A percentile compares a stretch with the other conserved stretches of the same genome.
Evolutionary conservation across 2,888 invertebrate species (phyloP).

Genomic region (Rugalucina vietnamica): DNA sequence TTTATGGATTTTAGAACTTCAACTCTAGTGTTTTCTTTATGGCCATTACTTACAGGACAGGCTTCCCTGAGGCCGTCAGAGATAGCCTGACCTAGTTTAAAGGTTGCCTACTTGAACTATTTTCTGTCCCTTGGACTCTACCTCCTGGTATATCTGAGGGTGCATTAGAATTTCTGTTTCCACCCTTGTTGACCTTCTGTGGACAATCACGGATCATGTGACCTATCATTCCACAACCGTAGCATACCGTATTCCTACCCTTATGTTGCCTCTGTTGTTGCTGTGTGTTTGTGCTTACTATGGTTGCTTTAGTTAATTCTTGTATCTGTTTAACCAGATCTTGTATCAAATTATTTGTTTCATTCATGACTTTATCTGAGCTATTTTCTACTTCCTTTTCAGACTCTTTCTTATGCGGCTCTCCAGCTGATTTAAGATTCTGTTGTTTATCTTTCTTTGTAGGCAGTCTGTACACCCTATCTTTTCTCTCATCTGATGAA

Average conservation of each 20-base stretch:
- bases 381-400: not conserved
- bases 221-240: not conserved
- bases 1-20: not conserved
- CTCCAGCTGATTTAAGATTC: not conserved
- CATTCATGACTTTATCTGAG: too few relatives aligned
- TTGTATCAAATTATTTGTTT: not conserved
- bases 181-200: too few relatives aligned
- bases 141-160: too few relatives aligned
- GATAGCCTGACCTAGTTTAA: not conserved
- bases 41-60: too few relatives aligned
- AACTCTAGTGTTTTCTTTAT: too few relatives aligned
- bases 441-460: not conserved
- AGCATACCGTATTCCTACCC: not conserved
- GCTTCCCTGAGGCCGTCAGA: conserved; percentile 1
- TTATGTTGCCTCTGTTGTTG: not conserved
- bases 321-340: too few relatives aligned
- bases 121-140: too few relatives aligned
- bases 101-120: too few relatives aligned
- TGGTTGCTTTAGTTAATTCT: not conserved
- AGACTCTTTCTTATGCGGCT: not conserved
- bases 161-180: too few relatives aligned
- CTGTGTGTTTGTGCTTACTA: not conserved
- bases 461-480: not conserved
- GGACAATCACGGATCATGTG: not conserved
- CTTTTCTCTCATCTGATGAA: not conserved